Base-by-base conservation (phyloP, 23 tunicate species). In the Corella eumyota region DNA sequence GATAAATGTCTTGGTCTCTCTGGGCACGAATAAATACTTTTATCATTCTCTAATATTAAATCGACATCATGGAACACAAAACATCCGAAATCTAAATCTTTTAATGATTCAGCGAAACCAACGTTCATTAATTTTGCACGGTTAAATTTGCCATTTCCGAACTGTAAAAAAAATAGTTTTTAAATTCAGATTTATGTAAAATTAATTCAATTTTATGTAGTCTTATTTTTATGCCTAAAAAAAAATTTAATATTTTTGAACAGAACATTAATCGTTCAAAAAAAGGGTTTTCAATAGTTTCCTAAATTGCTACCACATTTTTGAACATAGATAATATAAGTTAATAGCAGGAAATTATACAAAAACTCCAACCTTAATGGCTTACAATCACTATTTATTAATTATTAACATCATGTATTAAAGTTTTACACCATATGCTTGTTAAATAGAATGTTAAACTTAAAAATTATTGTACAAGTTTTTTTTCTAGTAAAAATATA, bases 21-120 rank as follows among this genome's bases (percentile, higher is more conserved):
- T 2, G 95, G 95, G 70, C 99, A 93, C 44, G 75, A 70, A 73
- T 93, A 93, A 11, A 93, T 22, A 36, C 82, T 64, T 31, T 82
- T 70, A 49, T 93, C 99, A 63, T 93, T 82, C 58, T 93, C 99
- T 50, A 80, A 37, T 30, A 93, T 73, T 20, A 93, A 63, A 73
- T 93, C 99, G 36, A 93, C 95, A 54, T 93, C 99, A 52, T 93
- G 99, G 47, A 93, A 93, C 0, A 65, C 80, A 70, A 93, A 93
- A 38, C 99, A 93, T 13, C 55, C 57, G 34, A 79, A 93, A 45
- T 82, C 73, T 37, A 58, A 57, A 53, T 87, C 79, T 47, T 78
- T 73, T 20, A 56, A 4, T 25, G 99, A 56, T 40, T 93, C 99
- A 0, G 46, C 68, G 65, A 53, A 93, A 34, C 99, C 99, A 37